Evolutionary conservation across 2,113 vertebrate genomes (phyloP), one percentile per base, ranked within the genome.

Genomic region (Stercorarius parasiticus): DNA sequence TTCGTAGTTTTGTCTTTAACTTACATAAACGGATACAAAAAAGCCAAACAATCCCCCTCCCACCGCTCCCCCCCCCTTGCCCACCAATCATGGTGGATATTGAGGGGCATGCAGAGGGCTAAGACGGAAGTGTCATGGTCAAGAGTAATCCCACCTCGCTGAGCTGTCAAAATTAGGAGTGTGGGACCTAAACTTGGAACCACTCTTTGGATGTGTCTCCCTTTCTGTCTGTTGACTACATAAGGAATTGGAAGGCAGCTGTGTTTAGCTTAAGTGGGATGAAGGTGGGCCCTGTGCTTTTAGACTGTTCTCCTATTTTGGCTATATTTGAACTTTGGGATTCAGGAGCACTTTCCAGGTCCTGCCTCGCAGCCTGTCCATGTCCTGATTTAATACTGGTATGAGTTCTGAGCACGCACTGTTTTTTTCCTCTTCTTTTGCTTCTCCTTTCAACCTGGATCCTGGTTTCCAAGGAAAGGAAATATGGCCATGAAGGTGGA

Each of bases 61-160:
- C 22, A n/a, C n/a, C n/a, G n/a, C n/a, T 4, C 10, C 43, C 4
- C 10, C 3, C 3, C 5, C 10, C 22, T 32, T n/a, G n/a, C n/a
- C n/a, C n/a, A n/a, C n/a, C 23, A 55, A 2, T 49, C 21, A 8
- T 13, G 23, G 5, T n/a, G 11, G 25, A 19, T 40, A 7, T 4
- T 69, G 62, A 73, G 25, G 3, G 14, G 2, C 2, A 3, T 9
- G 11, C 14, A 70, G 74, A 83, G 11, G 36, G 9, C 38, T 66
- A 6, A 58, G 16, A 11, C 18, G 77, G 36, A 58, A 82, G 58
- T 1, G 3, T n/a, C 6, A 4, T 27, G 8, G 15, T 49, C 21
- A 70, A 21, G 47, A 49, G 30, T 73, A 50, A 92, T 82, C 43
- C 13, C 36, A 56, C 21, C 16, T 89, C 15, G 9, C 8, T 61